These are phyloP conservation scores for Apoda limacodes DNA, from an alignment of 2,888 invertebrate species.

Conservation along the genomic window DNA sequence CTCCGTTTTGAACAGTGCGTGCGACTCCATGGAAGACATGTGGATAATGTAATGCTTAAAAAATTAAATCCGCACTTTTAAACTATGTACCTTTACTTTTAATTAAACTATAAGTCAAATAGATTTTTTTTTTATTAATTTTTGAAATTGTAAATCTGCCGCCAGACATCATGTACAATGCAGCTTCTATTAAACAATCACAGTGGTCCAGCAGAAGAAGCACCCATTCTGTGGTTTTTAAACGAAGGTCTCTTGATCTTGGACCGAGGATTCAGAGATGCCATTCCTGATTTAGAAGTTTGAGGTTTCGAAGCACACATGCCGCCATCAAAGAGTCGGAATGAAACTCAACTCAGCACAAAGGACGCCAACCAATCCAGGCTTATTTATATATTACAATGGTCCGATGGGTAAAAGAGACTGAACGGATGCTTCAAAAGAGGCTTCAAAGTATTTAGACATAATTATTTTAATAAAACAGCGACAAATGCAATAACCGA, in stretches of 20 bases:
- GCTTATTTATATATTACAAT: neutral
- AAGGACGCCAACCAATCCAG: slow-evolving; percentile 5
- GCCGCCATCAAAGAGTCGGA: neutral
- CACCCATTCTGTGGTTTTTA: neutral
- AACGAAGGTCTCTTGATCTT: neutral
- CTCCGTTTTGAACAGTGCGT: no score
- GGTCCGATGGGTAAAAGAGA: neutral
- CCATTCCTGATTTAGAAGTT: neutral
- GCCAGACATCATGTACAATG: no score
- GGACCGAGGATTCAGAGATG: slow-evolving; percentile 4
- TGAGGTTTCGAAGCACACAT: neutral
- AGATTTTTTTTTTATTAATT: no score
- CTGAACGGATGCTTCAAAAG: neutral
- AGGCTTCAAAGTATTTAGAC: slow-evolving; percentile 5
- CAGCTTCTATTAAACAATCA: neutral
- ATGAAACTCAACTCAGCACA: no score
- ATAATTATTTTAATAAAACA: slow-evolving; percentile 3
- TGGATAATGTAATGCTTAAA: no score
- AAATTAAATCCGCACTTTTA: no score
- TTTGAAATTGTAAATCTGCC: no score
- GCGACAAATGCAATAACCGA: slow-evolving; percentile 7
- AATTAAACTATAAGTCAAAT: no score
- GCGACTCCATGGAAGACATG: no score
- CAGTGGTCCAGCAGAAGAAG: neutral
- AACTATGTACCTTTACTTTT: no score